Percentiles rank a stretch among this genome's conserved stretches.
Evolutionary conservation across 1,140 invertebrate species (phyloP).

Genomic region (Mycetomoellerius zeteki): DNA sequence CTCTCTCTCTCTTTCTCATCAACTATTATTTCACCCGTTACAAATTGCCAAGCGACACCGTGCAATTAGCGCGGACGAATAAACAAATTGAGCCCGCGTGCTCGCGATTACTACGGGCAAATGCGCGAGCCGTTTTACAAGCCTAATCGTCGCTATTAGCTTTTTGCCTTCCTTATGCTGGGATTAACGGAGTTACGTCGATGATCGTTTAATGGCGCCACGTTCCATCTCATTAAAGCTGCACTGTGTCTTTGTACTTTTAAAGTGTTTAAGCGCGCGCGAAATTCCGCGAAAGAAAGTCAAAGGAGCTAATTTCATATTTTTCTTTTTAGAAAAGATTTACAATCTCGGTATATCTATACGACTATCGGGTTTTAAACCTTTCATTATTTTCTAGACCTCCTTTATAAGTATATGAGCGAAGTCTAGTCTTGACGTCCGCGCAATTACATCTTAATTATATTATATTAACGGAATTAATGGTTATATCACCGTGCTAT

Average conservation of each 20-base stretch:
- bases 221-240: constrained; percentile 42
- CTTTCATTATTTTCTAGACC: background rate
- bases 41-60: constrained; percentile 44
- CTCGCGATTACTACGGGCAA: background rate
- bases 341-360: background rate
- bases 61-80: constrained; percentile 42
- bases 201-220: constrained; percentile 53
- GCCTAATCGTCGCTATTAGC: constrained; percentile 55
- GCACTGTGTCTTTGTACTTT: constrained; percentile 6
- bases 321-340: background rate
- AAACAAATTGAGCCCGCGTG: constrained; percentile 47
- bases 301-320: constrained; percentile 1
- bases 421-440: background rate
- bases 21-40: constrained; percentile 41
- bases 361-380: background rate
- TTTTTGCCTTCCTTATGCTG: constrained; percentile 38
- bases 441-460: background rate
- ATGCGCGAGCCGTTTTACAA: constrained; percentile 2
- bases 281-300: constrained; percentile 11
- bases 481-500: background rate
- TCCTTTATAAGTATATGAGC: background rate
- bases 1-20: background rate
- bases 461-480: constrained; percentile 8
- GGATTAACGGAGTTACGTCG: constrained; percentile 29
- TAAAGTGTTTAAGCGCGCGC: background rate